Evolutionary conservation across 2,888 invertebrate genomes (phyloP).

Genomic region (Xanthorhoe designata): DNA sequence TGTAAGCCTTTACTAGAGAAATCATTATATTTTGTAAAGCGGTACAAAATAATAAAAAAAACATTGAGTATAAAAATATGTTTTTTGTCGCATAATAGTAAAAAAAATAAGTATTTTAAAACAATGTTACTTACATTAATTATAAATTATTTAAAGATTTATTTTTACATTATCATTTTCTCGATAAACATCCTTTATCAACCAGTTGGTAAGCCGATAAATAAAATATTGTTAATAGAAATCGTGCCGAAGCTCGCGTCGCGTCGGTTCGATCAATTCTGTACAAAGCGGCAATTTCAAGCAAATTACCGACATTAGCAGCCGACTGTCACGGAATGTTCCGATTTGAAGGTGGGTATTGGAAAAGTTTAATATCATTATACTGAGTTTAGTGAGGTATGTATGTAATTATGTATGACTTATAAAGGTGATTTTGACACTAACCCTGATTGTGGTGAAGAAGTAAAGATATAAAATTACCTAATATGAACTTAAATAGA

Average conservation of each 20-base stretch:
- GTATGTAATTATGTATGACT: background rate
- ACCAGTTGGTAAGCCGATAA: conserved; percentile 4
- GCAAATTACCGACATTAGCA: conserved; percentile 23
- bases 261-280: conserved; percentile 13
- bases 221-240: conserved; percentile 22
- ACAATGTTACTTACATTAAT: too few species aligned
- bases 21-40: too few species aligned
- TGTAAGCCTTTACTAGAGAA: too few species aligned
- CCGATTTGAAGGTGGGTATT: conserved; percentile 8
- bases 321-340: conserved; percentile 22
- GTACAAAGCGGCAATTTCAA: conserved; percentile 14
- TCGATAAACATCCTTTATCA: background rate
- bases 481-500: too few species aligned
- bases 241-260: conserved; percentile 9
- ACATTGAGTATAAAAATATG: too few species aligned
- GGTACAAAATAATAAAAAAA: too few species aligned
- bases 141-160: too few species aligned
- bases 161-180: background rate
- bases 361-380: conserved; percentile 3
- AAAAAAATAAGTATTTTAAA: too few species aligned
- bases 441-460: too few species aligned
- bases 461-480: too few species aligned
- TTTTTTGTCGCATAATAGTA: too few species aligned
- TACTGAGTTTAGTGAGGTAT: background rate
- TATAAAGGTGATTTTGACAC: too few species aligned